Evolutionary conservation across 2,113 vertebrate genomes (phyloP).

Genomic region (Sus scrofa): T2T-Sscrofa CM000818.6:59175001-59175500

Average conservation of each 20-base stretch:
- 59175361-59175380: neutral
- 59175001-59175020: neutral
- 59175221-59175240: neutral
- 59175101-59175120: constrained; percentile 5
- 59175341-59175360: neutral
- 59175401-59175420: neutral
- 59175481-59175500: neutral
- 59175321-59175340: neutral
- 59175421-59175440: constrained; percentile 7
- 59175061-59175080: constrained; percentile 45
- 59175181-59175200: neutral
- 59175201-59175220: neutral
- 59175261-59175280: neutral
- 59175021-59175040: neutral
- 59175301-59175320: neutral
- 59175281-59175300: neutral
- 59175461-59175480: neutral
- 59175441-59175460: neutral
- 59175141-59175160: neutral
- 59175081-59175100: neutral
- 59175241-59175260: neutral
- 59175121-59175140: neutral
- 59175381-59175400: neutral
- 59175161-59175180: neutral
- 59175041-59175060: neutral